Evolutionary conservation across 2,113 vertebrate genomes (phyloP).

Genomic region (Turdus rufiventris): DNA sequence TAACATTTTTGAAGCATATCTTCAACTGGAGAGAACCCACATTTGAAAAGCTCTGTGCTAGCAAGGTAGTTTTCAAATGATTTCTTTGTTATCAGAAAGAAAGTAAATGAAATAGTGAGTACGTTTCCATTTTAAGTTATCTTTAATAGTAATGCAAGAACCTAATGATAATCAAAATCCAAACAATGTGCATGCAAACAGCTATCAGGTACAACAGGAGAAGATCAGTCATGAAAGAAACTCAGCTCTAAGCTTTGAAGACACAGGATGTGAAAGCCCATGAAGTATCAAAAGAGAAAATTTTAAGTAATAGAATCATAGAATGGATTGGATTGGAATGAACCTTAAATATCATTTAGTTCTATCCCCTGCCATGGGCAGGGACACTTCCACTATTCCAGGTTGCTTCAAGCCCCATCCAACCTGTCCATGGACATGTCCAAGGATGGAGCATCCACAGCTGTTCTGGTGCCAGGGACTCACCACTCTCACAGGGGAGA

Average conservation of each 20-base stretch:
- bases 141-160: not conserved
- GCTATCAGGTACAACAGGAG: not conserved
- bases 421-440: not conserved
- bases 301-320: not conserved
- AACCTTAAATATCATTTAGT: not conserved
- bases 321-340: not conserved
- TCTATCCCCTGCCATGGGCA: too few species aligned
- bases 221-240: accelerated
- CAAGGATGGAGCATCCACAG: not conserved
- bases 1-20: not conserved
- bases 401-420: accelerated
- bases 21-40: not conserved
- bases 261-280: not conserved
- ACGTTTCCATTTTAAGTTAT: not conserved
- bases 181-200: not conserved
- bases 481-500: accelerated
- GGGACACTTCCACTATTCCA: not conserved
- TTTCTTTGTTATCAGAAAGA: not conserved
- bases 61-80: not conserved
- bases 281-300: not conserved
- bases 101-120: not conserved
- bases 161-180: not conserved
- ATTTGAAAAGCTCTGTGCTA: not conserved
- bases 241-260: not conserved
- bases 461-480: not conserved